Evolutionary conservation across 2,888 invertebrate genomes (phyloP).

Genomic region (Lottia scabra): DNA sequence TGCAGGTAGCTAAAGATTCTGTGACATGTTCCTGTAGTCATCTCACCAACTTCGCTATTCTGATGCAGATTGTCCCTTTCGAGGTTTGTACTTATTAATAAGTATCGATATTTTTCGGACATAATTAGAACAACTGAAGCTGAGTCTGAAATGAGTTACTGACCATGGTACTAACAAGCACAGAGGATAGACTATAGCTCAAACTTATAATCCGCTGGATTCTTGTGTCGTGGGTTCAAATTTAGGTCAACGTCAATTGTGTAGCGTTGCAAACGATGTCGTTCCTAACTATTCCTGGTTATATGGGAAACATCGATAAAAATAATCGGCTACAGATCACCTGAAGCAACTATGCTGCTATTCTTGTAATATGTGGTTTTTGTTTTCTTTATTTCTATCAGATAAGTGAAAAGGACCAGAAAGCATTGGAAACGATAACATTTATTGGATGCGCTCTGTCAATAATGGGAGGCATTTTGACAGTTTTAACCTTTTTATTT

Average conservation of each 20-base stretch:
- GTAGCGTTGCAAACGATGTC: too few species aligned
- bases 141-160: too few species aligned
- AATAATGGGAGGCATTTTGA: constrained; percentile 31
- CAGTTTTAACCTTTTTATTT: constrained; percentile 34
- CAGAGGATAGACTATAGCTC: too few species aligned
- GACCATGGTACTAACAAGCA: too few species aligned
- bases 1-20: background rate
- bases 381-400: background rate
- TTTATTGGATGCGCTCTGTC: constrained; percentile 37
- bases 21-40: constrained; percentile 42
- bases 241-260: too few species aligned
- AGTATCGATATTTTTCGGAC: too few species aligned
- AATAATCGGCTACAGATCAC: too few species aligned
- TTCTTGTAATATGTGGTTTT: background rate
- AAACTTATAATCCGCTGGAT: too few species aligned
- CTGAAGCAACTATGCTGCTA: background rate
- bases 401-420: constrained; percentile 7
- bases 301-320: too few species aligned
- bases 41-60: constrained; percentile 50
- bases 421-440: constrained; percentile 31
- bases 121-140: too few species aligned
- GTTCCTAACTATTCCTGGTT: too few species aligned
- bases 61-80: constrained; percentile 42
- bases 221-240: too few species aligned
- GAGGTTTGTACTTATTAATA: constrained; percentile 25